Conservation (phyloP, 2,888 invertebrate genomes). For the Drepana falcataria region DNA sequence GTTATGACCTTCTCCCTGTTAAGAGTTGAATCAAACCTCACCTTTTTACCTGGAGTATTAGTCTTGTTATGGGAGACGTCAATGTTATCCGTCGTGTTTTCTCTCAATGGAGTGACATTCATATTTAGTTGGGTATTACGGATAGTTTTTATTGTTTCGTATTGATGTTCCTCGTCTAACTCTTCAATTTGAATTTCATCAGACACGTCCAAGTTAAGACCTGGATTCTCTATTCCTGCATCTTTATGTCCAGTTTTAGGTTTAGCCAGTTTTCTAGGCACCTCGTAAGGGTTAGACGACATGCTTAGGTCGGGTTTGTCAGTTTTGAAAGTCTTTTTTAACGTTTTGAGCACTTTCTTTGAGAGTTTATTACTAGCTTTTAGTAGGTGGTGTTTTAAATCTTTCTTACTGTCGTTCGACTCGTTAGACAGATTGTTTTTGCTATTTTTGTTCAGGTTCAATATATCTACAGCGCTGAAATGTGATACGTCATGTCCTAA, state of each 20-base stretch:
- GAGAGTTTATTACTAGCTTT: constrained; percentile 65
- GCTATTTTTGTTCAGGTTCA: constrained; percentile 58
- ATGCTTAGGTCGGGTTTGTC: constrained; percentile 53
- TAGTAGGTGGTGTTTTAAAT: constrained; percentile 49
- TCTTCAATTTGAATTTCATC: constrained; percentile 71
- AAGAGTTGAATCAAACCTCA: constrained; percentile 69
- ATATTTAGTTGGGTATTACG: constrained; percentile 63
- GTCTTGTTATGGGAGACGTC: constrained; percentile 51
- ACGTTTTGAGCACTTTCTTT: constrained; percentile 64
- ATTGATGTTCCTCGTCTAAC: constrained; percentile 55
- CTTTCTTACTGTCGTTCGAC: constrained; percentile 57
- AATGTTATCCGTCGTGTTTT: constrained; percentile 39
- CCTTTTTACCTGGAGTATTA: constrained; percentile 64
- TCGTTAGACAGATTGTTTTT: constrained; percentile 49
- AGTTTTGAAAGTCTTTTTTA: constrained; percentile 65
- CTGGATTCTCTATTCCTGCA: constrained; percentile 69
- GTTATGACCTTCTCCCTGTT: constrained; percentile 71
- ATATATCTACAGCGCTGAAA: constrained; percentile 62
- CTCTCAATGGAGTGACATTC: constrained; percentile 64
- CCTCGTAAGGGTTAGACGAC: constrained; percentile 68
- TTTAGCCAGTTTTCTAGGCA: constrained; percentile 58
- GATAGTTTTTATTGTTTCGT: constrained; percentile 66
- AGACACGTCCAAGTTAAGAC: constrained; percentile 60
- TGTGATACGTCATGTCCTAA: constrained; percentile 67
- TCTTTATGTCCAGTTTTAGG: constrained; percentile 44